These are phyloP conservation scores for Neomorphus geoffroyi DNA, from an alignment of 2,797 vertebrate genomes.

Conservation along the genomic window DNA sequence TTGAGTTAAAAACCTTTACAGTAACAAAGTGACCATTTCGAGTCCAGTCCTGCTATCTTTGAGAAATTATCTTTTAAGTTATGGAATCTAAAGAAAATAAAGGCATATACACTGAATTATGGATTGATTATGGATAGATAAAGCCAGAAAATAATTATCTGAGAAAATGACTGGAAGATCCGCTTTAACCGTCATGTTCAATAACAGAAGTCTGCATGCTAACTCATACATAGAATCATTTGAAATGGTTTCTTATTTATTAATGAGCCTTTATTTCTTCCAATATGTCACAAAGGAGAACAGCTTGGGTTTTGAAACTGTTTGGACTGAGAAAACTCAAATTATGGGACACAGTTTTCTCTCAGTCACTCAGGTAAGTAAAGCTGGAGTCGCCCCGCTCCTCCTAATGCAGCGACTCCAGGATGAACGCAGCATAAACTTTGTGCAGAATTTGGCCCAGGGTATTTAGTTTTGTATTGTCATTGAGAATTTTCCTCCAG, in stretches of 20 bases:
- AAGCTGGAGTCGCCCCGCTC: background rate
- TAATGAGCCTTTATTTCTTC: slow-evolving; percentile 31
- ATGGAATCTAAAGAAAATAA: background rate
- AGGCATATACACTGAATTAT: background rate
- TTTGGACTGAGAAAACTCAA: background rate
- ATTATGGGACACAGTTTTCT: background rate
- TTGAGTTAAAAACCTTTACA: slow-evolving; percentile 3
- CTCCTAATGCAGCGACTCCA: background rate
- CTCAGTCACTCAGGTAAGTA: background rate
- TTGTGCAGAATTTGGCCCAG: background rate
- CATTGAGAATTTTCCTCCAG: background rate
- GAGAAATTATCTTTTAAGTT: background rate
- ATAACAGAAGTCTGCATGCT: background rate
- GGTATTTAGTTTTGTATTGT: background rate
- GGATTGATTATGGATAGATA: background rate
- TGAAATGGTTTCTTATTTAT: slow-evolving; percentile 57
- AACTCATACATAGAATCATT: background rate
- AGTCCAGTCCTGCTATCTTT: background rate
- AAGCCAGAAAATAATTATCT: slow-evolving; percentile 30
- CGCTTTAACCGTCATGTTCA: background rate
- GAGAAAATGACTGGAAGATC: background rate
- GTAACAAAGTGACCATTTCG: background rate
- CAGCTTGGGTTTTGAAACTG: background rate
- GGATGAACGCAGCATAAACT: background rate
- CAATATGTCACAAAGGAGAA: background rate